phyloP scores from a whole-genome alignment of 1,140 invertebrate genomes.

The Lordiphosa collinella region DNA sequence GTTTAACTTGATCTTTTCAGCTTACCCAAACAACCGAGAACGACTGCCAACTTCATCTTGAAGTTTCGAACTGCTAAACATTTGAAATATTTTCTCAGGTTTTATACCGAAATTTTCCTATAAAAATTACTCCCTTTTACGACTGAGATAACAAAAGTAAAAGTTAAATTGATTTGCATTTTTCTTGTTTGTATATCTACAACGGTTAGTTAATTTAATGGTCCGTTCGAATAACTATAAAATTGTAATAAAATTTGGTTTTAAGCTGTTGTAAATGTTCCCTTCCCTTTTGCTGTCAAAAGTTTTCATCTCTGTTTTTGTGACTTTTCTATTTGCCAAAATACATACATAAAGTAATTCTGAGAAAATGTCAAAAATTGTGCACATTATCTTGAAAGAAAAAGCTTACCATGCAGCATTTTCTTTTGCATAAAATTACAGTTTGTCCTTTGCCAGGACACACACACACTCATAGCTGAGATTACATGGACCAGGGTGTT shows the following conservation, averaged over 20 bases:
- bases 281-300: neutral
- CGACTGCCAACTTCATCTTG: conserved; percentile 30
- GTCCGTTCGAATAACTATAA: neutral
- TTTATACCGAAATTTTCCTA: conserved; percentile 26
- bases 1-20: neutral
- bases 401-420: conserved; percentile 43
- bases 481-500: conserved; percentile 67
- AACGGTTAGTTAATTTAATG: neutral
- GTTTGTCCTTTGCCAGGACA: conserved; percentile 47
- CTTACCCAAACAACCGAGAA: conserved; percentile 21
- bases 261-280: conserved; percentile 8
- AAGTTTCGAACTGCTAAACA: conserved; percentile 9
- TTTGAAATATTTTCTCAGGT: neutral
- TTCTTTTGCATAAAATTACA: conserved; percentile 74
- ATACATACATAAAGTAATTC: conserved; percentile 13
- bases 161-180: conserved; percentile 10
- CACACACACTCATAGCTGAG: conserved; percentile 20
- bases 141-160: conserved; percentile 23
- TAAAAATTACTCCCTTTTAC: neutral
- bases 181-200: neutral
- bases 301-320: conserved; percentile 12
- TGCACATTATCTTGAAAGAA: conserved; percentile 47
- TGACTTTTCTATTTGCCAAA: conserved; percentile 17
- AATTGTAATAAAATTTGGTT: conserved; percentile 3
- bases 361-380: conserved; percentile 37